phyloP scores from a whole-genome alignment of 1,140 invertebrate species.

The Achatina immaculata region DNA sequence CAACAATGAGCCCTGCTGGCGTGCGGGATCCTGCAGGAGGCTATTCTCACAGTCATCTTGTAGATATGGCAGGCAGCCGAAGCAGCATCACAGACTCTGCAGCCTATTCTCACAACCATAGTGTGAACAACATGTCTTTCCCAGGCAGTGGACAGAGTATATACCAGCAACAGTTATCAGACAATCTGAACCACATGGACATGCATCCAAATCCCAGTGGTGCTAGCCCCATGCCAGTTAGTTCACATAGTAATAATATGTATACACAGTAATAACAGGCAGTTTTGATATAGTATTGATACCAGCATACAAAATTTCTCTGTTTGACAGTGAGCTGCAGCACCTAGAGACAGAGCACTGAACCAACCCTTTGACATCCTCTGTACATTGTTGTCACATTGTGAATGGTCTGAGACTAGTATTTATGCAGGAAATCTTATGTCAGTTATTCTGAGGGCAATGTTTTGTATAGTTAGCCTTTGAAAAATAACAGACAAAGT shows the following conservation, averaged over 20 bases:
- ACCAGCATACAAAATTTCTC: no score
- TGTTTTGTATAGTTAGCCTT: no score
- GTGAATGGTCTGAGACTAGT: no score
- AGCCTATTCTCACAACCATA: neutral
- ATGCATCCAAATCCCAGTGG: neutral
- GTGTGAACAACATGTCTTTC: constrained; percentile 13
- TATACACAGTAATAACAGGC: no score
- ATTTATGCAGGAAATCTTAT: no score
- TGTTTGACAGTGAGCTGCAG: no score
- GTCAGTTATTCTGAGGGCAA: no score
- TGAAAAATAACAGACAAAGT: no score
- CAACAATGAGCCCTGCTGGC: neutral
- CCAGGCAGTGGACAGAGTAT: neutral
- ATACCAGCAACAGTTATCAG: constrained; percentile 11
- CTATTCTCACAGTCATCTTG: neutral
- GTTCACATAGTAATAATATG: constrained; percentile 13
- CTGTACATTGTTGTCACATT: no score
- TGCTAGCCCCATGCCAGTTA: constrained; percentile 23
- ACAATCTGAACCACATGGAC: constrained; percentile 9
- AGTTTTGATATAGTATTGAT: no score
- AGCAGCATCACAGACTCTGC: neutral
- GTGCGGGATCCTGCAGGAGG: neutral
- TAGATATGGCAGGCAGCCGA: neutral
- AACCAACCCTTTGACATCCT: no score
- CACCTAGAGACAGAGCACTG: no score